Evolutionary conservation across 1,140 invertebrate species (phyloP).

Genomic region (Glossosoma conforme): DNA sequence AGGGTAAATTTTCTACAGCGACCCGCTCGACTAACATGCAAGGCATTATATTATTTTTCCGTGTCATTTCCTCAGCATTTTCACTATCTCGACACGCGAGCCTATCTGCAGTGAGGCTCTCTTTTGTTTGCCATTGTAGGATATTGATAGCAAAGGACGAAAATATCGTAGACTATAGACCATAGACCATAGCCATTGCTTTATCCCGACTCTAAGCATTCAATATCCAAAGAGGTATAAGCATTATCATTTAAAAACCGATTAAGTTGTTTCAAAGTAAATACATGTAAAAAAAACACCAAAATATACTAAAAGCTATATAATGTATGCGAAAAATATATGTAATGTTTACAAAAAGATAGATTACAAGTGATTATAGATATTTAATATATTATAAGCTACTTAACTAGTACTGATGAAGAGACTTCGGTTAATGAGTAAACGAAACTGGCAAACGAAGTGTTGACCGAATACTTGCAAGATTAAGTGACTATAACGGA

Average conservation of each 20-base stretch:
- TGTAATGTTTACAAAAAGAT: too few relatives aligned
- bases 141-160: slow-evolving; percentile 1
- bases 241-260: neutral
- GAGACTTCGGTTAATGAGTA: too few relatives aligned
- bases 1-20: slow-evolving; percentile 4
- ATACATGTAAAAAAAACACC: neutral
- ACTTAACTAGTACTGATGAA: too few relatives aligned
- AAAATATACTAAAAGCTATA: neutral
- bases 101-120: slow-evolving; percentile 14
- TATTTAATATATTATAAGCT: too few relatives aligned
- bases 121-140: slow-evolving; percentile 15
- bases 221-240: neutral
- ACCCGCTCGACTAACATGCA: slow-evolving; percentile 19
- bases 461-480: too few relatives aligned
- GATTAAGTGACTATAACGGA: too few relatives aligned
- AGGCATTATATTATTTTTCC: slow-evolving; percentile 23
- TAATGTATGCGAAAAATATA: too few relatives aligned
- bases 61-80: slow-evolving; percentile 23
- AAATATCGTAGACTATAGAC: neutral
- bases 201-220: too few relatives aligned
- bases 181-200: too few relatives aligned
- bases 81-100: slow-evolving; percentile 25
- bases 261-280: neutral
- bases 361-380: too few relatives aligned
- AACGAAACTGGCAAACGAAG: too few relatives aligned